Evolutionary conservation across 2,888 invertebrate species (phyloP).

Genomic region (Pemphredon lugubris): DNA sequence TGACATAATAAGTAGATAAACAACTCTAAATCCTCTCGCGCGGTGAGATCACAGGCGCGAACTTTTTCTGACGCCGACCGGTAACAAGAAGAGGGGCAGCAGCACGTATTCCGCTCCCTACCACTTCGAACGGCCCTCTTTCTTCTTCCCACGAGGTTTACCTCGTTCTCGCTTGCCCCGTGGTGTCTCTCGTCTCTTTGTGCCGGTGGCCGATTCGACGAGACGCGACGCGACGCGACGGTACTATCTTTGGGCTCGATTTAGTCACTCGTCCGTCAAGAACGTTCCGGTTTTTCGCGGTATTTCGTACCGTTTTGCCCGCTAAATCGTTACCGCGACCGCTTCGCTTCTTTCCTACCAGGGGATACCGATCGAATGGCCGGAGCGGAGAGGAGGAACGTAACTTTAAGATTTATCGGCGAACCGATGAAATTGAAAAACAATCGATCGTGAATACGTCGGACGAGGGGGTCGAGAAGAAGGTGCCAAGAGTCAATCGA

Average conservation of each 20-base stretch:
- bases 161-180: conserved; percentile 29
- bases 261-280: conserved; percentile 75
- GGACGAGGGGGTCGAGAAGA: too few relatives aligned
- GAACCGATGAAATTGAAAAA: too few relatives aligned
- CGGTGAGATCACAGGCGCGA: conserved; percentile 77
- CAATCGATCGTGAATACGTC: too few relatives aligned
- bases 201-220: too few relatives aligned
- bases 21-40: conserved; percentile 71
- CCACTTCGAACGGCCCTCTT: conserved; percentile 10
- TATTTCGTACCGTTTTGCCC: conserved; percentile 49
- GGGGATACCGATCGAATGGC: conserved; percentile 46
- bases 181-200: conserved; percentile 42
- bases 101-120: conserved; percentile 23
- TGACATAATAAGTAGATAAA: conserved; percentile 80
- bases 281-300: conserved; percentile 65
- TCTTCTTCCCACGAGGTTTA: conserved; percentile 11
- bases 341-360: conserved; percentile 33
- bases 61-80: conserved; percentile 66
- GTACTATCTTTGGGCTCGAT: conserved; percentile 77
- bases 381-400: conserved; percentile 13
- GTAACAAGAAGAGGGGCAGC: conserved; percentile 58
- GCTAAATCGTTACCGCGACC: conserved; percentile 46
- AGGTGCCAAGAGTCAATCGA: too few relatives aligned
- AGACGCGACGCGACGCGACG: too few relatives aligned
- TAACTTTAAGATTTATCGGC: background rate